Conservation (phyloP, 2,797 vertebrate genomes). For the Sphenopsis melanotis region DNA sequence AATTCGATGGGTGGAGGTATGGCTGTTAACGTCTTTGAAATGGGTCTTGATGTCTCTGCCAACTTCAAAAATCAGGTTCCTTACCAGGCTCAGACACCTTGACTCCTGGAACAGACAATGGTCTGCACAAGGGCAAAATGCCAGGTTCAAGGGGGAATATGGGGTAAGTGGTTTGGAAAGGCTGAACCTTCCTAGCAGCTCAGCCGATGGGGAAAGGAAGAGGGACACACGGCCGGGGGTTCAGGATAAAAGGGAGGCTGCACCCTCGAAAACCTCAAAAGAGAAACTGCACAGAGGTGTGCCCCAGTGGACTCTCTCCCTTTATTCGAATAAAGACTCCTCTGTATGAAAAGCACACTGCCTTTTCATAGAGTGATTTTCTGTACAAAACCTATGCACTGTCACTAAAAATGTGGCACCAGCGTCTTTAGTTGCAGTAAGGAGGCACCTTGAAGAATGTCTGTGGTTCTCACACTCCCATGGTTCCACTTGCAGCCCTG, state of each 20-base stretch:
- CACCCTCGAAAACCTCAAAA: rapidly evolving
- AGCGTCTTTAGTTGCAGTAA: neutral
- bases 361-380: neutral
- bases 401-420: neutral
- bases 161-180: rapidly evolving
- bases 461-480: neutral
- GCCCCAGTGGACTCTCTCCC: neutral
- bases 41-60: neutral
- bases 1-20: neutral
- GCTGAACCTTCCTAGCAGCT: neutral
- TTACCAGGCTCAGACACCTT: too few species aligned
- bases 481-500: neutral
- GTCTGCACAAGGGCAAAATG: neutral
- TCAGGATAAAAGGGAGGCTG: neutral
- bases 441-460: neutral
- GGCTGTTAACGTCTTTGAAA: neutral
- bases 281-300: neutral
- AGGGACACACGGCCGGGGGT: rapidly evolving
- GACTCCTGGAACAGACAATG: too few species aligned
- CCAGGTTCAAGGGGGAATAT: neutral
- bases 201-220: neutral
- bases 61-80: neutral
- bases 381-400: rapidly evolving
- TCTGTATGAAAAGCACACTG: neutral
- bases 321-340: neutral